These are phyloP conservation scores for Lycopodina hypogea DNA, from an alignment of 37 sponge, comb jelly and placozoan genomes.

Conservation along the genomic window DNA sequence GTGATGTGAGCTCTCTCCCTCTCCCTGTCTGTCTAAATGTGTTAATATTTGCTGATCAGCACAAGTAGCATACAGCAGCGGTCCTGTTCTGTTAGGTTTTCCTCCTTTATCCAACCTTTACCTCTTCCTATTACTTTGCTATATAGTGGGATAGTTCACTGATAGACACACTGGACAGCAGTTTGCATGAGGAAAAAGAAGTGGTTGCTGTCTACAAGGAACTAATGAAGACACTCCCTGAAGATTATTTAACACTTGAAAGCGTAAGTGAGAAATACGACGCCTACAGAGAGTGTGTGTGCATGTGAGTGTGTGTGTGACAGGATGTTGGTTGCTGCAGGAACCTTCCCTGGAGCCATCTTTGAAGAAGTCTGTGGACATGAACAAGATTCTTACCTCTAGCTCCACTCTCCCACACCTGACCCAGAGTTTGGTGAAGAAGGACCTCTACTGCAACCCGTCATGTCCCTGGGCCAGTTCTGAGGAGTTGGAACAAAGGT, in stretches of 20 bases:
- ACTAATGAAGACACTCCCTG: constrained; percentile 57
- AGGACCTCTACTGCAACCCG: constrained; percentile 20
- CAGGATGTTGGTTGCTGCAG: constrained; percentile 18
- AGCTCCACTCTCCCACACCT: constrained; percentile 51
- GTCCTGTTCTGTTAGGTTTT: too few species aligned
- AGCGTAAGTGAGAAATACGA: constrained; percentile 34
- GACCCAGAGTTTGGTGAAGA: constrained; percentile 58
- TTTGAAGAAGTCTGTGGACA: constrained; percentile 26
- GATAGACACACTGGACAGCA: constrained; percentile 68
- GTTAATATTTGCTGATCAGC: neutral
- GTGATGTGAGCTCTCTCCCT: constrained; percentile 42
- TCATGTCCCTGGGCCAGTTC: constrained; percentile 48
- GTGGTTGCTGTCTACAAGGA: constrained; percentile 67
- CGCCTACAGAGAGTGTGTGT: neutral
- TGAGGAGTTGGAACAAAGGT: constrained; percentile 60
- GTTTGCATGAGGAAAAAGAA: constrained; percentile 59
- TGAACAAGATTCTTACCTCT: constrained; percentile 54
- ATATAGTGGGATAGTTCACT: constrained; percentile 8
- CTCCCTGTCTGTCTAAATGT: neutral
- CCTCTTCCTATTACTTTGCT: neutral
- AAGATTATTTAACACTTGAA: constrained; percentile 57
- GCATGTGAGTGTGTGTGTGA: too few species aligned
- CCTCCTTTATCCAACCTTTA: neutral
- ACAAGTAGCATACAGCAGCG: too few species aligned
- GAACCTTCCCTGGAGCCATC: constrained; percentile 46